These are phyloP conservation scores for Hipparchia semele DNA, from an alignment of 2,888 invertebrate genomes.

Conservation along the genomic window DNA sequence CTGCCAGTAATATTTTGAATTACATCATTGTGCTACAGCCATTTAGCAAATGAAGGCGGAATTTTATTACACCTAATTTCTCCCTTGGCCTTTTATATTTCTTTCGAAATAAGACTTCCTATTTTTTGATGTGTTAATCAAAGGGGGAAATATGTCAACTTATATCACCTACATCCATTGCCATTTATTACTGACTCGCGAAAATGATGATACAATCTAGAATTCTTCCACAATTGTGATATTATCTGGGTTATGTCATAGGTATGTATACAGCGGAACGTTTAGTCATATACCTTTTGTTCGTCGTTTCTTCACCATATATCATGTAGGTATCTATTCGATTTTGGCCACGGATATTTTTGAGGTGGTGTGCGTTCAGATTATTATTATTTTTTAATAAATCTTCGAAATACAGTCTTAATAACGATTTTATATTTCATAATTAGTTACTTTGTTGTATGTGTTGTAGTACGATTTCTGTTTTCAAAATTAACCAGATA, in stretches of 20 bases:
- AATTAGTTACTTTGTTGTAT: no score
- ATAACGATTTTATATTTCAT: no score
- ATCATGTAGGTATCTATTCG: no score
- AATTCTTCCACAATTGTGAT: not conserved
- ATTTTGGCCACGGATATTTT: no score
- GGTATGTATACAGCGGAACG: no score
- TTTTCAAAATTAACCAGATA: not conserved
- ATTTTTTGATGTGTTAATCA: conserved; percentile 18
- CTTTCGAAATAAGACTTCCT: conserved; percentile 8
- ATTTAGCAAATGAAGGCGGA: conserved; percentile 32
- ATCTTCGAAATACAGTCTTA: no score
- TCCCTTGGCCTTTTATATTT: conserved; percentile 19
- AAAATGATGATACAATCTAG: conserved; percentile 13
- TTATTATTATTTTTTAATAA: no score
- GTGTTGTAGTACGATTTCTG: no score
- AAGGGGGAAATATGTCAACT: conserved; percentile 16
- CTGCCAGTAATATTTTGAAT: conserved; percentile 37
- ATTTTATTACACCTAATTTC: conserved; percentile 36
- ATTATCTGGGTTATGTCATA: not conserved
- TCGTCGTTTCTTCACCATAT: no score
- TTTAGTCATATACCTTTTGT: no score
- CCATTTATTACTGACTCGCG: conserved; percentile 12
- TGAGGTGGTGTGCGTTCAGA: no score
- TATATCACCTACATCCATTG: conserved; percentile 7
- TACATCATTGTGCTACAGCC: conserved; percentile 35